Evolutionary conservation across 2,888 invertebrate species (phyloP).

Genomic region (Sericinus montela): DNA sequence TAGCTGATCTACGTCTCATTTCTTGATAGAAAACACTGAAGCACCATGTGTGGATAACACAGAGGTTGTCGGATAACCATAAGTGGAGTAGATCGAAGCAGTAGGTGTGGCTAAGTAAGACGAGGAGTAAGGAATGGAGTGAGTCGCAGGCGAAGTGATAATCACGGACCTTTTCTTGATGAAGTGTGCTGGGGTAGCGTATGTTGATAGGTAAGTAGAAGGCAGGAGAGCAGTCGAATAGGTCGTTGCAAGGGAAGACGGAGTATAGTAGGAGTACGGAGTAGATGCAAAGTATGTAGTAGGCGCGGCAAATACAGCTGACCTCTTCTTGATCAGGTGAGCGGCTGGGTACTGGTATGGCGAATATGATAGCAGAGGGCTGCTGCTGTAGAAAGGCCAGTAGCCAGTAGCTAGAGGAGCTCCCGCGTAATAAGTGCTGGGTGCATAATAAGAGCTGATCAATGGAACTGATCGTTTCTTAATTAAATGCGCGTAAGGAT

Average conservation of each 20-base stretch:
- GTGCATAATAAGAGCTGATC: not conserved
- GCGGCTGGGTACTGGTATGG: not conserved
- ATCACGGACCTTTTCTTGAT: constrained; percentile 17
- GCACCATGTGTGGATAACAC: not conserved
- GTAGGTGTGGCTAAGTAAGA: constrained; percentile 6
- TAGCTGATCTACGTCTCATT: not conserved
- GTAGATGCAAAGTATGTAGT: constrained; percentile 30
- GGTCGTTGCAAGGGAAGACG: not conserved
- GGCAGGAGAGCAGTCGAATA: constrained; percentile 12
- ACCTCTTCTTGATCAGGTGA: constrained; percentile 49
- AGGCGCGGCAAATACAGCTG: constrained; percentile 31
- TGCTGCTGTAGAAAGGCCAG: not conserved
- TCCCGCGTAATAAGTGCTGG: not conserved
- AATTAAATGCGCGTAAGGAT: not conserved
- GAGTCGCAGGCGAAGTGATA: not conserved
- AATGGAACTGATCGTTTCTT: constrained; percentile 1
- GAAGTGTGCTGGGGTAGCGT: constrained; percentile 14
- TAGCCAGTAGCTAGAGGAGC: not conserved
- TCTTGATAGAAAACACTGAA: constrained; percentile 9
- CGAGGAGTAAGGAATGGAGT: constrained; percentile 4
- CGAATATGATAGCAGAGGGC: not conserved
- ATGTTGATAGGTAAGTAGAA: not conserved
- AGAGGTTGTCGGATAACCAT: not conserved
- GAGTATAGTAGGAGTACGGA: constrained; percentile 3
- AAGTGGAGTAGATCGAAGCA: constrained; percentile 4